phyloP scores from a whole-genome alignment of 2,888 invertebrate species.

The Autographa pulchrina region DNA sequence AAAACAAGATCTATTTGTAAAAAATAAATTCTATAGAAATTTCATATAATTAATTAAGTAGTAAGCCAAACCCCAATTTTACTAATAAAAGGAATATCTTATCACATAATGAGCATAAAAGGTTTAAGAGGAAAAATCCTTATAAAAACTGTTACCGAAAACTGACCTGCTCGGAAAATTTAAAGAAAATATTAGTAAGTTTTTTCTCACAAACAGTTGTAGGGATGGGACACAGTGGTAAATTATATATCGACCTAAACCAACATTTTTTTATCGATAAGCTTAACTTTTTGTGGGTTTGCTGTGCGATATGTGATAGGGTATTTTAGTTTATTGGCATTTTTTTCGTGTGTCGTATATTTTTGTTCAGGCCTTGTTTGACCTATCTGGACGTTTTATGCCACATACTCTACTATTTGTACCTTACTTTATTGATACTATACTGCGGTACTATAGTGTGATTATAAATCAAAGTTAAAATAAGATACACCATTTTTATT shows the following conservation, averaged over 20 bases:
- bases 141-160: constrained; percentile 15
- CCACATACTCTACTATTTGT: too few species aligned
- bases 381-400: not conserved
- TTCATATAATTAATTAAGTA: not conserved
- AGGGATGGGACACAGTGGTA: not conserved
- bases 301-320: not conserved
- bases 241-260: not conserved
- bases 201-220: constrained; percentile 1
- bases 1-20: not conserved
- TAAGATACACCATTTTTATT: too few species aligned
- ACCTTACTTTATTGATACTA: too few species aligned
- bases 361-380: not conserved
- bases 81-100: constrained; percentile 5
- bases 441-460: too few species aligned
- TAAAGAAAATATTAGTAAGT: constrained; percentile 7
- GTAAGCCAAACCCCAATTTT: not conserved
- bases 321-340: not conserved
- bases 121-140: constrained; percentile 9
- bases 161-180: not conserved
- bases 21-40: not conserved
- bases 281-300: not conserved
- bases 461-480: too few species aligned
- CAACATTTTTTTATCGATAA: not conserved
- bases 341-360: not conserved
- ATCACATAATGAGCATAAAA: constrained; percentile 1